Evolutionary conservation across 2,888 invertebrate species (phyloP).

Genomic region (Nebria salina): DNA sequence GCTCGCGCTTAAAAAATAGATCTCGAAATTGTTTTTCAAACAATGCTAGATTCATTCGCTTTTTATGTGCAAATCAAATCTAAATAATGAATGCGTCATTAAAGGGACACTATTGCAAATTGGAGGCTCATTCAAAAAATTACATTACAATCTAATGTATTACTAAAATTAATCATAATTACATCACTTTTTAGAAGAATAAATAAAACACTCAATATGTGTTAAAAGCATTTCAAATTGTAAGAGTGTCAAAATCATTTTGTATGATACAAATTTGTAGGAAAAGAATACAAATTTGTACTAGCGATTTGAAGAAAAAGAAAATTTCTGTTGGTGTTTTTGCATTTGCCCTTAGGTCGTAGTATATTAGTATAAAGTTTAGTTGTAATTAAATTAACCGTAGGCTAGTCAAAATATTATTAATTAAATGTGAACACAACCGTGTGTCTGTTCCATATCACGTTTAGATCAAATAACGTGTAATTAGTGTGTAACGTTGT

Average conservation of each 20-base stretch:
- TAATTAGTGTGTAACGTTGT: conserved; percentile 35
- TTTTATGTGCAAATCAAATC: conserved; percentile 9
- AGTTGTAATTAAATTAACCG: background rate
- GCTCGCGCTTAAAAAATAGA: conserved; percentile 20
- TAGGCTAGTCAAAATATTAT: background rate
- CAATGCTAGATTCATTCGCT: background rate
- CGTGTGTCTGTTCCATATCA: background rate
- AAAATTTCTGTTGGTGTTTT: background rate
- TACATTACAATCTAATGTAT: background rate
- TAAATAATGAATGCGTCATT: background rate
- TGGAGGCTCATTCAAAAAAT: background rate
- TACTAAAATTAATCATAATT: background rate
- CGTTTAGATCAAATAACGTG: background rate
- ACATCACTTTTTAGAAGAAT: background rate
- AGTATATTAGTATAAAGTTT: background rate
- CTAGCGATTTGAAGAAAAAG: background rate
- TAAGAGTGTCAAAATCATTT: background rate
- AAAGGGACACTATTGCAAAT: background rate
- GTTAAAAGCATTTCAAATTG: background rate
- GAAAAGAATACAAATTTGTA: background rate
- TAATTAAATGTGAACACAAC: background rate
- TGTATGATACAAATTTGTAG: background rate
- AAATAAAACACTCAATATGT: too few species aligned
- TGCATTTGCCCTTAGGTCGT: background rate
- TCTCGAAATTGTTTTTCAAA: conserved; percentile 19